A percentile compares a stretch with the other conserved stretches of the same genome.
phyloP scores from a whole-genome alignment of 2,888 invertebrate genomes.

The Agrochola litura region DNA sequence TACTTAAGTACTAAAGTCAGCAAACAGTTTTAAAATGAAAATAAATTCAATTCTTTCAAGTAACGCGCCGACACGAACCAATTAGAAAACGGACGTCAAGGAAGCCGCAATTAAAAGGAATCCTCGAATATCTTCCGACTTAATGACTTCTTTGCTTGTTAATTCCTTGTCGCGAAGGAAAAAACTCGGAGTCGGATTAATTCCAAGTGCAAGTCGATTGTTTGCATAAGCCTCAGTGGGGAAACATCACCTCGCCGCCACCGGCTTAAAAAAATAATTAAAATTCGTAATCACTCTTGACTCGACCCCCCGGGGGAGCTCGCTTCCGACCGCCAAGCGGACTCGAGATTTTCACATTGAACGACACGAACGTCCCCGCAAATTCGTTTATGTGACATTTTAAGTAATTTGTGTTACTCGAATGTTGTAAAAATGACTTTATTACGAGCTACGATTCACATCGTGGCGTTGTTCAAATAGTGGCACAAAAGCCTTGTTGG shows the following conservation, averaged over 20 bases:
- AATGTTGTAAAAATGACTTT: slow-evolving; percentile 82
- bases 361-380: slow-evolving; percentile 75
- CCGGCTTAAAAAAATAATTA: slow-evolving; percentile 91
- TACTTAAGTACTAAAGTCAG: slow-evolving; percentile 29
- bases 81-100: slow-evolving; percentile 88
- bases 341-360: slow-evolving; percentile 71
- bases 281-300: slow-evolving; percentile 91
- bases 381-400: slow-evolving; percentile 78
- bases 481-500: slow-evolving; percentile 81
- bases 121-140: slow-evolving; percentile 89
- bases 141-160: slow-evolving; percentile 91
- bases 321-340: slow-evolving; percentile 79
- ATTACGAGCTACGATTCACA: slow-evolving; percentile 78
- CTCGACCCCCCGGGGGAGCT: slow-evolving; percentile 83
- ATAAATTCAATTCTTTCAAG: slow-evolving; percentile 79
- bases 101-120: slow-evolving; percentile 89
- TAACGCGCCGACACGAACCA: slow-evolving; percentile 86
- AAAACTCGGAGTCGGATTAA: slow-evolving; percentile 89
- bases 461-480: slow-evolving; percentile 78
- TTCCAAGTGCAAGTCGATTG: slow-evolving; percentile 91
- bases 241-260: slow-evolving; percentile 90
- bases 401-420: slow-evolving; percentile 77
- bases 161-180: slow-evolving; percentile 90
- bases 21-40: slow-evolving; percentile 50
- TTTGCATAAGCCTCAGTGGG: slow-evolving; percentile 90